Evolutionary conservation across 2,113 vertebrate genomes (phyloP).

Genomic region (Galemys pyrenaicus): DNA sequence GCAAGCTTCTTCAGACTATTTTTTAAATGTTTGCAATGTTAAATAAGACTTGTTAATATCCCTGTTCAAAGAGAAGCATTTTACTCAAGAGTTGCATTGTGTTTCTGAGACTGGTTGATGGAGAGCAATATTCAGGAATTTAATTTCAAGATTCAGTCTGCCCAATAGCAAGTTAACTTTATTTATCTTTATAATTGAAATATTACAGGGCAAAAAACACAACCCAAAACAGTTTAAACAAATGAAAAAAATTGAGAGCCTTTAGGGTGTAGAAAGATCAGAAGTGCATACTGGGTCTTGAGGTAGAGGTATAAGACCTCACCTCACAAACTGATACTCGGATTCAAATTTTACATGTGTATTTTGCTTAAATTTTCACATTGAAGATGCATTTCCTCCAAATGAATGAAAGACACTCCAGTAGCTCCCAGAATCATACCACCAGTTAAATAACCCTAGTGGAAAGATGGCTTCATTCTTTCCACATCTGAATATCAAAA

Average conservation of each 20-base stretch:
- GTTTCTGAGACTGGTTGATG: not conserved
- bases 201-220: not conserved
- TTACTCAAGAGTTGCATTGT: not conserved
- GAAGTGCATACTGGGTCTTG: not conserved
- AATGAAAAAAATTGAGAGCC: not conserved
- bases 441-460: not conserved
- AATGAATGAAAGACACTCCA: not conserved
- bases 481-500: not conserved
- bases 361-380: not conserved
- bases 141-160: not conserved
- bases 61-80: not conserved
- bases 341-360: not conserved
- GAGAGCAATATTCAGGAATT: not conserved
- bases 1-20: not conserved
- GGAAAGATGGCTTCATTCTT: not conserved
- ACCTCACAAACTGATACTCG: not conserved
- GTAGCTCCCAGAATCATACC: not conserved
- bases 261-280: not conserved
- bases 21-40: not conserved
- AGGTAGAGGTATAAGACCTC: not conserved
- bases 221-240: not conserved
- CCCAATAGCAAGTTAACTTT: not conserved
- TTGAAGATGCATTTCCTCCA: conserved; percentile 2
- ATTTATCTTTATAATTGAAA: conserved; percentile 19
- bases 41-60: not conserved